Base-by-base conservation (phyloP, 1,140 invertebrate species). In the Ceratoteleas bidentatus region DNA sequence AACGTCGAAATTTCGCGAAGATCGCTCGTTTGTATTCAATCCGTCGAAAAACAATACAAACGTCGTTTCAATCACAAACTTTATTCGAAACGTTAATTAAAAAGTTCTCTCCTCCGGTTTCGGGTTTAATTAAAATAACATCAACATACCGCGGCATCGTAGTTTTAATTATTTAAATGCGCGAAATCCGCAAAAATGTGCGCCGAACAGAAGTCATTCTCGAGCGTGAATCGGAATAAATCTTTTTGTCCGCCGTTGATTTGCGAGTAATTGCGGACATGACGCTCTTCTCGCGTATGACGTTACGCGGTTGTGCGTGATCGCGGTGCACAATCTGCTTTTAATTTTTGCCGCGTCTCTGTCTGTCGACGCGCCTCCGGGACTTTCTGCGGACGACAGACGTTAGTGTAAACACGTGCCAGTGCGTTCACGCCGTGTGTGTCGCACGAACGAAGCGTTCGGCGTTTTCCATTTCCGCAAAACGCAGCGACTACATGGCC, bases 401-500 rank as follows among this genome's bases (percentile, higher is more conserved):
- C 62, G 40, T 66, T 56, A 56, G 45, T 61, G 69, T 80, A 62
- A 68, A 73, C 75, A 72, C 68, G 66, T 79, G 68, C 68, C 56
- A 13, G 16, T 4, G 36, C 53, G 53, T 54, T 66, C 45, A 80
- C n/a, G n/a, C n/a, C n/a, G n/a, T n/a, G n/a, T n/a, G n/a, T 68
- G 62, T 50, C 43, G 56, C 68, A n/a, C n/a, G n/a, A n/a, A n/a
- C n/a, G n/a, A 16, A 47, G 40, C 66, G 34, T 50, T 72, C 68
- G 61, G 75, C 54, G 66, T 66, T 78, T 78, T 33, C 65, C 75
- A 70, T 78, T 79, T 79, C 68, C 75, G 75, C 47, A 72, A 79
- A 77, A 58, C 16, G 50, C 45, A 11, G 54, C 47, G 56, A 65
- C 53, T 52, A n/a, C n/a, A n/a, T n/a, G n/a, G n/a, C n/a, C n/a